A percentile compares a stretch with the other conserved stretches of the same genome.
phyloP scores from a whole-genome alignment of 2,113 vertebrate species.

The Marmota flaviventris region DNA sequence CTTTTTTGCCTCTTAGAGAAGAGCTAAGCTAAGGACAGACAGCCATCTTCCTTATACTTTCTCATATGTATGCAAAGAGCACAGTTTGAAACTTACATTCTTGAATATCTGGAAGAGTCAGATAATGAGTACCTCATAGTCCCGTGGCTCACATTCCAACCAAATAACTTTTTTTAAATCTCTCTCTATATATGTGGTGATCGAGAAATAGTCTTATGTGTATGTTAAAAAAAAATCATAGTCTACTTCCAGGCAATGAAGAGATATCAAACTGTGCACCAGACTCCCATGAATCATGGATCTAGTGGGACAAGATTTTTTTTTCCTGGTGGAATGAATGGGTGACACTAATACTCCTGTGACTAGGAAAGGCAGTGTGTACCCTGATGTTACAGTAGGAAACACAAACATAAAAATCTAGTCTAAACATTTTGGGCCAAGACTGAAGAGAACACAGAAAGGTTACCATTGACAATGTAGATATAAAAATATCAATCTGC shows the following conservation, averaged over 20 bases:
- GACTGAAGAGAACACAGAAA: slow-evolving; percentile 81
- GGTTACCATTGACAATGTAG: slow-evolving; percentile 79
- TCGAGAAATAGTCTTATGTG: slow-evolving; percentile 64
- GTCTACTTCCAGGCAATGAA: slow-evolving; percentile 63
- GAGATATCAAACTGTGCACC: not conserved
- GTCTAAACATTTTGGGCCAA: slow-evolving; percentile 75
- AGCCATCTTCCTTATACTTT: slow-evolving; percentile 58
- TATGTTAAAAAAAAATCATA: not conserved
- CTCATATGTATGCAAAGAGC: not conserved
- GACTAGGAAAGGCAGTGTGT: not conserved
- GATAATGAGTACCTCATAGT: slow-evolving; percentile 75
- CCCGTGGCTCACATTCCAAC: slow-evolving; percentile 73
- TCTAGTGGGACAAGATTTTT: slow-evolving; percentile 3
- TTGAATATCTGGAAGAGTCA: slow-evolving; percentile 80
- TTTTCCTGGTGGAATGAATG: not conserved
- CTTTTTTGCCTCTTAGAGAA: not conserved
- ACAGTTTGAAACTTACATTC: slow-evolving; percentile 59
- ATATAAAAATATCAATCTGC: slow-evolving; percentile 86
- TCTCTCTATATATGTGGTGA: slow-evolving; percentile 63
- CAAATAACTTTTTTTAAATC: slow-evolving; percentile 60
- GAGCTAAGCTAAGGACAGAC: slow-evolving; percentile 61
- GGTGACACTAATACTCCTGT: not conserved
- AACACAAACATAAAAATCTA: slow-evolving; percentile 76
- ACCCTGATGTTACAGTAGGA: slow-evolving; percentile 55
- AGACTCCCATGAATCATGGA: slow-evolving; percentile 62